Evolutionary conservation across 2,797 vertebrate genomes (phyloP).

Genomic region (Periophthalmus magnuspinnatus): DNA sequence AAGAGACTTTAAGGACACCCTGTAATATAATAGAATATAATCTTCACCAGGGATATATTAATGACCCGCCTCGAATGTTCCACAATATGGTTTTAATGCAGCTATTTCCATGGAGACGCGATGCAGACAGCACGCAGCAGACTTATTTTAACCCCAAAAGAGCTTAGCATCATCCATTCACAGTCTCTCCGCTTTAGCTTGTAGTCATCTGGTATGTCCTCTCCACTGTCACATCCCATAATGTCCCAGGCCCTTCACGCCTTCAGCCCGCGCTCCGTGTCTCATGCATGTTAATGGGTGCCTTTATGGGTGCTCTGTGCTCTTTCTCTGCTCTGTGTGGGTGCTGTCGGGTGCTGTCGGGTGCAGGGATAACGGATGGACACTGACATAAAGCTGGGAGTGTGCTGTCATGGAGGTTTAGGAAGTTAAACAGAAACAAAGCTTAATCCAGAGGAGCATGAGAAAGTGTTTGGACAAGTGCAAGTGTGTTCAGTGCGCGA

Average conservation of each 20-base stretch:
- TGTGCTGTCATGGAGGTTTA: slow-evolving; percentile 61
- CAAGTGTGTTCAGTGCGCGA: not conserved
- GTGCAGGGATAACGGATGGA: slow-evolving; percentile 41
- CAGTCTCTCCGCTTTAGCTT: not conserved
- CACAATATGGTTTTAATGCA: too few relatives aligned
- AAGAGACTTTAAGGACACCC: too few relatives aligned
- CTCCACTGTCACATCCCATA: slow-evolving; percentile 35
- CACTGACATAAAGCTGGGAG: slow-evolving; percentile 52
- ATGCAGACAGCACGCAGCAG: too few relatives aligned
- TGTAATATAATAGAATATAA: too few relatives aligned
- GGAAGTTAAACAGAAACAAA: slow-evolving; percentile 63
- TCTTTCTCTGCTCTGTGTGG: slow-evolving; percentile 9
- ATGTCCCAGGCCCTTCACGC: slow-evolving; percentile 11
- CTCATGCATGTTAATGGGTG: slow-evolving; percentile 31
- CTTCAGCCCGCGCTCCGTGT: slow-evolving; percentile 12
- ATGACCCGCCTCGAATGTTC: too few relatives aligned
- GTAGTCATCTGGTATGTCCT: slow-evolving; percentile 26
- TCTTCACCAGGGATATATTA: too few relatives aligned
- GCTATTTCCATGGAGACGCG: too few relatives aligned
- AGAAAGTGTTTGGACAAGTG: slow-evolving; percentile 21
- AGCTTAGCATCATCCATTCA: not conserved
- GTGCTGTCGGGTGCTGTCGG: slow-evolving; percentile 30
- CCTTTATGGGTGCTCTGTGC: slow-evolving; percentile 23
- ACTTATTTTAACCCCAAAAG: too few relatives aligned
- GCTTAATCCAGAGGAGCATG: slow-evolving; percentile 49